Percentiles rank a stretch among this genome's conserved stretches.
Evolutionary conservation across 2,113 vertebrate species (phyloP).

Genomic region (Sigmodon hispidus): DNA sequence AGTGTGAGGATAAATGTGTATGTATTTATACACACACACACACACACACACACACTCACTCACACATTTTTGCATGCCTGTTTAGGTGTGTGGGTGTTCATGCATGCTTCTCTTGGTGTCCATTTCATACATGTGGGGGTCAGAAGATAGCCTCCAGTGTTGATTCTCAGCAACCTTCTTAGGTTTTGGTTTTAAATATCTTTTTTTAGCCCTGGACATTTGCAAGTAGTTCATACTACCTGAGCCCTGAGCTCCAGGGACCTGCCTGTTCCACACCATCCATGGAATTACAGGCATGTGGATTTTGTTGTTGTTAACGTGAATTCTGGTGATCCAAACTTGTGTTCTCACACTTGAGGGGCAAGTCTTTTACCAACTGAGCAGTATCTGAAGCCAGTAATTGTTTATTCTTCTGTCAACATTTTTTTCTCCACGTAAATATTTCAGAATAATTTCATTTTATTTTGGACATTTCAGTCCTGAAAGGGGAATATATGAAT

Average conservation of each 20-base stretch:
- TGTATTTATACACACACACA: background rate
- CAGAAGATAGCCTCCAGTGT: too few species aligned
- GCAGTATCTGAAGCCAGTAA: background rate
- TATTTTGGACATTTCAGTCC: constrained; percentile 23
- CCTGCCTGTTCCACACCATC: background rate
- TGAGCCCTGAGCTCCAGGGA: background rate
- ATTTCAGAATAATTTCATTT: background rate
- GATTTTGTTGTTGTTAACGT: background rate
- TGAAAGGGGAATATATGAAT: constrained; percentile 3
- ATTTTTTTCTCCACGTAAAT: constrained; percentile 21
- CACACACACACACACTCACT: background rate
- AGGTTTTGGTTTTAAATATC: background rate
- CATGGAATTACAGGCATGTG: background rate
- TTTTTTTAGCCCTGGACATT: background rate
- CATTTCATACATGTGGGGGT: background rate
- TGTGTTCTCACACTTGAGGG: background rate
- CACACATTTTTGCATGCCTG: background rate
- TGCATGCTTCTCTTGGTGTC: background rate
- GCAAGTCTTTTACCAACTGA: background rate
- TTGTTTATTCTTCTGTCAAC: background rate
- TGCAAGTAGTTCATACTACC: too few species aligned
- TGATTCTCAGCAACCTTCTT: background rate
- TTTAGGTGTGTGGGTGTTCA: background rate
- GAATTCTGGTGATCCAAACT: background rate
- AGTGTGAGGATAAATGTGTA: too few species aligned